phyloP scores from a whole-genome alignment of 1,140 invertebrate species.

The Bradysia coprophila region DNA sequence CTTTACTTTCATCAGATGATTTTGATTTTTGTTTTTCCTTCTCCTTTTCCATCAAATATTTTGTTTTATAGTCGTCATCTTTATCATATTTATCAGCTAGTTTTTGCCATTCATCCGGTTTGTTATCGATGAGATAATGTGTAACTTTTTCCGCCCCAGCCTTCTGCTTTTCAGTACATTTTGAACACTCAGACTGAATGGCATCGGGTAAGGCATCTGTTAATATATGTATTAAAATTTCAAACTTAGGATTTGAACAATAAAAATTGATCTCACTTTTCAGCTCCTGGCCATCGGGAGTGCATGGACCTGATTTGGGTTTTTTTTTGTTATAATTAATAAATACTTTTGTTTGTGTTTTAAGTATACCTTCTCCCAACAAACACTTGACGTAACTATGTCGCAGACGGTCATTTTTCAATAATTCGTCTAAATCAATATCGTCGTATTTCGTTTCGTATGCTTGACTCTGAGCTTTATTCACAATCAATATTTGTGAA shows the following conservation, averaged over 20 bases:
- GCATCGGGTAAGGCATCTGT: slow-evolving; percentile 40
- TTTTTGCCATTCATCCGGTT: slow-evolving; percentile 31
- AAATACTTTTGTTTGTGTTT: too few relatives aligned
- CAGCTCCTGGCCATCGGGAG: slow-evolving; percentile 43
- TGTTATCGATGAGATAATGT: slow-evolving; percentile 29
- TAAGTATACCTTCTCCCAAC: slow-evolving; percentile 35
- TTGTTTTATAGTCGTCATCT: slow-evolving; percentile 26
- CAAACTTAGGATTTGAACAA: not conserved
- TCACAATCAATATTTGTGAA: too few relatives aligned
- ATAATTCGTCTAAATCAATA: slow-evolving; percentile 43
- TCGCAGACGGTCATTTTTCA: slow-evolving; percentile 42
- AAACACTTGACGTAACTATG: slow-evolving; percentile 46
- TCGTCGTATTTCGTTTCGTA: slow-evolving; percentile 56
- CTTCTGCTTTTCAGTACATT: slow-evolving; percentile 38
- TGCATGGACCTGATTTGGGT: too few relatives aligned
- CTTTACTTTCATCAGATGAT: not conserved
- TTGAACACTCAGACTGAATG: slow-evolving; percentile 34
- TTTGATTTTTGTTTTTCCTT: not conserved
- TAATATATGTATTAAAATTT: not conserved
- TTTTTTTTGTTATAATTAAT: too few relatives aligned
- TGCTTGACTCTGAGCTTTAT: too few relatives aligned
- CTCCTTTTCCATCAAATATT: slow-evolving; percentile 7
- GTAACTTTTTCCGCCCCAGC: slow-evolving; percentile 30
- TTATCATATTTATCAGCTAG: slow-evolving; percentile 41
- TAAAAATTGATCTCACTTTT: slow-evolving; percentile 23